Evolutionary conservation across 2,888 invertebrate species (phyloP).

Genomic region (Amorpha juglandis): DNA sequence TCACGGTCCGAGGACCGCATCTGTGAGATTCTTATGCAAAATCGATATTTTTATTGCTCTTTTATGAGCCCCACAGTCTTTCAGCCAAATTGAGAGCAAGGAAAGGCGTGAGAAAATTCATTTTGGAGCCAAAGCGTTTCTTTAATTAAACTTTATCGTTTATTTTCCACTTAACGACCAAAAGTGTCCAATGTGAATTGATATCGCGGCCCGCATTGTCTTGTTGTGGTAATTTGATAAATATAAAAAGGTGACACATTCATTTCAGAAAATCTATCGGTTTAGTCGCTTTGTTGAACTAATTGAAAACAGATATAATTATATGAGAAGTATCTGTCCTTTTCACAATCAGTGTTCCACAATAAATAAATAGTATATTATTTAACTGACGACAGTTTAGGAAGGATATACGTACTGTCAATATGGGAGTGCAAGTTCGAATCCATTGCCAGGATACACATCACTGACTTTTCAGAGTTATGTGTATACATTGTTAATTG

Average conservation of each 20-base stretch:
- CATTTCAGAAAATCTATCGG: neutral
- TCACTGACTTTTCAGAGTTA: too few species aligned
- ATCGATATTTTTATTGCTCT: slow-evolving; percentile 67
- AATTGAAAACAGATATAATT: too few species aligned
- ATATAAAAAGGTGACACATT: neutral
- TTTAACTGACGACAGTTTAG: too few species aligned
- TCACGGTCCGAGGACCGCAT: slow-evolving; percentile 45
- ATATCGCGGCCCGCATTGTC: neutral
- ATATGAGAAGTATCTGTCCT: too few species aligned
- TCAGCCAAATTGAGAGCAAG: slow-evolving; percentile 62
- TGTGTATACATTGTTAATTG: too few species aligned
- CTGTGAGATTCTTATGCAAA: slow-evolving; percentile 64
- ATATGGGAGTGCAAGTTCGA: too few species aligned
- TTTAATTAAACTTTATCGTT: slow-evolving; percentile 64
- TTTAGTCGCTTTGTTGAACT: neutral
- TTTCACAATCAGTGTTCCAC: too few species aligned
- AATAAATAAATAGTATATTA: too few species aligned
- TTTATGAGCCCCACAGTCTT: slow-evolving; percentile 60
- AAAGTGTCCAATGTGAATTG: slow-evolving; percentile 32
- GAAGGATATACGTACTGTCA: too few species aligned
- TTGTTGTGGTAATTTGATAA: slow-evolving; percentile 5
- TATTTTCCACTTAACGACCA: slow-evolving; percentile 61
- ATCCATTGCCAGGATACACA: too few species aligned
- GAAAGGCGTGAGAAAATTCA: slow-evolving; percentile 60
- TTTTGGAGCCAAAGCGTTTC: slow-evolving; percentile 64